Conservation (phyloP, 2,113 vertebrate species). For the Gorilla gorilla region DNA sequence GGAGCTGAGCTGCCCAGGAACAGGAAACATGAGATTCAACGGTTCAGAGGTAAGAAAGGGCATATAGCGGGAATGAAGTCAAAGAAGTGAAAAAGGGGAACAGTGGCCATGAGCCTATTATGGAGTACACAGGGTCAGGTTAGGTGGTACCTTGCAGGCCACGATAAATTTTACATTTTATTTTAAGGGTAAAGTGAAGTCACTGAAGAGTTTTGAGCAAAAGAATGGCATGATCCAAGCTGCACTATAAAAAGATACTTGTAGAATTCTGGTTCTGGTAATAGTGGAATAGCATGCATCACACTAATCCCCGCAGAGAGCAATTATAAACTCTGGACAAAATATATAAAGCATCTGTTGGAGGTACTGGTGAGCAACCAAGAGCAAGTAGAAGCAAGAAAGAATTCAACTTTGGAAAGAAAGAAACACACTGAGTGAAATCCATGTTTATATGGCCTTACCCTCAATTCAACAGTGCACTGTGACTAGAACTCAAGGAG, state of each 20-base stretch:
- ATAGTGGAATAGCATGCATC: not conserved
- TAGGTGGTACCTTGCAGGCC: not conserved
- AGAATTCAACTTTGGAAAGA: not conserved
- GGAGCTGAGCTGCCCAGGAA: not conserved
- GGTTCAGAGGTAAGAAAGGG: not conserved
- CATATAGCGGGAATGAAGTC: not conserved
- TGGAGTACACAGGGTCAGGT: not conserved
- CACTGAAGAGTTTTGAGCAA: not conserved
- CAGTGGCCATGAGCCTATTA: not conserved
- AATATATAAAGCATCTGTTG: not conserved
- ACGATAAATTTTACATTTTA: not conserved
- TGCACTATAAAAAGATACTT: not conserved
- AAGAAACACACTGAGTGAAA: not conserved
- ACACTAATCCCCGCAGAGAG: not conserved
- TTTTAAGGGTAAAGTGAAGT: not conserved
- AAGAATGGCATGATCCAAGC: not conserved
- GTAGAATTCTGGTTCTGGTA: not conserved
- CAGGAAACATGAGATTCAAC: not conserved
- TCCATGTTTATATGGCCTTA: not conserved
- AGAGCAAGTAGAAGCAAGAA: not conserved
- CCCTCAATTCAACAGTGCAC: not conserved
- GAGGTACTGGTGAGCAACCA: not conserved
- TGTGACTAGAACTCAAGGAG: not conserved
- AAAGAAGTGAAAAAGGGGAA: not conserved
- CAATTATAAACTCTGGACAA: not conserved